These are phyloP conservation scores for Melanargia galathea DNA, from an alignment of 2,888 invertebrate species.

Conservation along the genomic window DNA sequence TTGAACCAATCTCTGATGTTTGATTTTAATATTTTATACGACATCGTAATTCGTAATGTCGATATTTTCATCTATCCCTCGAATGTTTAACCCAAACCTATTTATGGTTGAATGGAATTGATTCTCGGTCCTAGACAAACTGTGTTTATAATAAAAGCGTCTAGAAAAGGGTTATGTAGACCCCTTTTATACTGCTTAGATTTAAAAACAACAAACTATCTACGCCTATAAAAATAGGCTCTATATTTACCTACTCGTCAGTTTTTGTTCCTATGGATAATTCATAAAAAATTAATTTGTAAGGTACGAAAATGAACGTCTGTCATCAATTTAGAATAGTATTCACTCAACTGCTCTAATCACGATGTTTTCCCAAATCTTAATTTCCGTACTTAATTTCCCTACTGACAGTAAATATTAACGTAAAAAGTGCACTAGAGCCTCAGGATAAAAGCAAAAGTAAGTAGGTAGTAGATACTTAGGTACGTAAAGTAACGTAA, in stretches of 20 bases:
- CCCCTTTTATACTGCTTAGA: constrained; percentile 14
- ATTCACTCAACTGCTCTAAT: too few relatives aligned
- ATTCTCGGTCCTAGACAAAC: constrained; percentile 21
- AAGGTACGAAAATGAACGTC: too few relatives aligned
- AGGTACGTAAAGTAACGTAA: neutral
- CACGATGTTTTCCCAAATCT: too few relatives aligned
- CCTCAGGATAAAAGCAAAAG: neutral
- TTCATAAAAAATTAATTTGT: too few relatives aligned
- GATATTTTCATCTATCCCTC: neutral
- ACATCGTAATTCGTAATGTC: neutral
- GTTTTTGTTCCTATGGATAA: neutral
- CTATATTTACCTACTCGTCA: neutral
- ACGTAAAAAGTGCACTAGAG: too few relatives aligned
- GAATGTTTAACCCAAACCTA: neutral
- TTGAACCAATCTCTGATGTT: too few relatives aligned
- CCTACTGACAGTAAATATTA: too few relatives aligned
- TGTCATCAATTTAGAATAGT: too few relatives aligned
- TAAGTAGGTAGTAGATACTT: neutral
- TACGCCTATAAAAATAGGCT: neutral
- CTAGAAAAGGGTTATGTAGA: constrained; percentile 1
- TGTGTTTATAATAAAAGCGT: constrained; percentile 20
- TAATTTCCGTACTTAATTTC: too few relatives aligned
- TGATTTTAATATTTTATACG: too few relatives aligned
- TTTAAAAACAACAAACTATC: constrained; percentile 11
- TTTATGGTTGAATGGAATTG: constrained; percentile 16